Conservation (phyloP, 2,113 vertebrate genomes). For the Emydocephalus ijimae region DNA sequence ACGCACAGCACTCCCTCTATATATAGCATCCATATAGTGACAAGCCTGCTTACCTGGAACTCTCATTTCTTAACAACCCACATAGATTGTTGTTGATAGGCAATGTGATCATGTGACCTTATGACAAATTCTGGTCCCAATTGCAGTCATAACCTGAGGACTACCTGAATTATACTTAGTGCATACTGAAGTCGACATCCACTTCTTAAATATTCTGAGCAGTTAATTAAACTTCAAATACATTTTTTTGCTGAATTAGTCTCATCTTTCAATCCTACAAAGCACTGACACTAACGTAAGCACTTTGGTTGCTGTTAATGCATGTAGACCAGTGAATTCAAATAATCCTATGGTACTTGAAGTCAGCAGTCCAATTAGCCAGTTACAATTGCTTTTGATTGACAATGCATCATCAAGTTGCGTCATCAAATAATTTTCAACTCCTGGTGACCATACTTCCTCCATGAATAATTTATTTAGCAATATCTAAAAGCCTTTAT, state of each 20-base stretch:
- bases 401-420: background rate
- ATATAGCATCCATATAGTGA: background rate
- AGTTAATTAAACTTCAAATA: background rate
- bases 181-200: background rate
- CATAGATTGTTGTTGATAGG: background rate
- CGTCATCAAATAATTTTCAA: background rate
- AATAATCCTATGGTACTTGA: background rate
- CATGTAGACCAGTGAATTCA: background rate
- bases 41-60: background rate
- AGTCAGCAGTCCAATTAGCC: background rate
- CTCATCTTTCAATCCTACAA: background rate
- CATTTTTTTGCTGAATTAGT: background rate
- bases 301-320: background rate
- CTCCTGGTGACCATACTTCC: background rate
- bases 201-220: background rate
- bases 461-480: background rate
- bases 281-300: background rate
- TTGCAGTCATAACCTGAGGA: background rate
- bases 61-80: background rate
- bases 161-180: background rate
- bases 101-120: background rate
- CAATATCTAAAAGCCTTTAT: background rate
- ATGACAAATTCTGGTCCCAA: background rate
- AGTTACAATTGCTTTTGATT: background rate
- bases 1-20: no score